Evolutionary conservation across 2,797 vertebrate species (phyloP).

Genomic region (Chelon auratus): DNA sequence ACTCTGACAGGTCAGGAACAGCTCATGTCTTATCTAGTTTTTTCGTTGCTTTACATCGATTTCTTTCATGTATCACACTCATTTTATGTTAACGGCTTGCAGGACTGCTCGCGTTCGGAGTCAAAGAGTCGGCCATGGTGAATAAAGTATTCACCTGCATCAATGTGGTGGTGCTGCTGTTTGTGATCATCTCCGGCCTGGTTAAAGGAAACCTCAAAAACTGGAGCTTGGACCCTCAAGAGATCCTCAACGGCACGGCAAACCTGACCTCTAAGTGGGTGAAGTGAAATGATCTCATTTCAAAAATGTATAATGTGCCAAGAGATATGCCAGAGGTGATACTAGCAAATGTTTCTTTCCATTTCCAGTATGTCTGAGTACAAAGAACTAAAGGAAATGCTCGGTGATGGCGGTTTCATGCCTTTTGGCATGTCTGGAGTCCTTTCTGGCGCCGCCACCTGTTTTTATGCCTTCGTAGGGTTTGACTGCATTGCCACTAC

Average conservation of each 20-base stretch:
- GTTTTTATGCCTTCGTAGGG: constrained; percentile 97
- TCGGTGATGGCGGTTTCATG: constrained; percentile 92
- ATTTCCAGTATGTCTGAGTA: constrained; percentile 75
- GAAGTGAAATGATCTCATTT: not conserved
- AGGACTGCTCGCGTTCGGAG: constrained; percentile 93
- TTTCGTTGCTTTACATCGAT: no score
- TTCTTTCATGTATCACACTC: not conserved
- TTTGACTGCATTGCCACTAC: constrained; percentile 99
- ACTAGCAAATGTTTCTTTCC: not conserved
- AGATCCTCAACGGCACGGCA: constrained; percentile 78
- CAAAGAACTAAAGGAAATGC: constrained; percentile 13
- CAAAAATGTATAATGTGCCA: no score
- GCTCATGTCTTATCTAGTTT: not conserved
- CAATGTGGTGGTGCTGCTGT: constrained; percentile 92
- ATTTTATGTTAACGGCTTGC: not conserved
- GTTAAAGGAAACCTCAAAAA: constrained; percentile 92
- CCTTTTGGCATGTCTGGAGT: constrained; percentile 93
- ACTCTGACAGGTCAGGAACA: constrained; percentile 88
- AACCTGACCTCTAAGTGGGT: constrained; percentile 84
- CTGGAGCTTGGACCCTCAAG: constrained; percentile 87
- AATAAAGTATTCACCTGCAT: constrained; percentile 96
- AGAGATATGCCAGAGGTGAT: not conserved
- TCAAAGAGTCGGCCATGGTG: constrained; percentile 96
- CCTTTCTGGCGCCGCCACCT: constrained; percentile 95
- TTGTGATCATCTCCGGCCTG: constrained; percentile 91